Percentiles rank a stretch among this genome's conserved stretches.
Evolutionary conservation across 1,140 invertebrate species (phyloP).

Genomic region (Bombus sylvicola): DNA sequence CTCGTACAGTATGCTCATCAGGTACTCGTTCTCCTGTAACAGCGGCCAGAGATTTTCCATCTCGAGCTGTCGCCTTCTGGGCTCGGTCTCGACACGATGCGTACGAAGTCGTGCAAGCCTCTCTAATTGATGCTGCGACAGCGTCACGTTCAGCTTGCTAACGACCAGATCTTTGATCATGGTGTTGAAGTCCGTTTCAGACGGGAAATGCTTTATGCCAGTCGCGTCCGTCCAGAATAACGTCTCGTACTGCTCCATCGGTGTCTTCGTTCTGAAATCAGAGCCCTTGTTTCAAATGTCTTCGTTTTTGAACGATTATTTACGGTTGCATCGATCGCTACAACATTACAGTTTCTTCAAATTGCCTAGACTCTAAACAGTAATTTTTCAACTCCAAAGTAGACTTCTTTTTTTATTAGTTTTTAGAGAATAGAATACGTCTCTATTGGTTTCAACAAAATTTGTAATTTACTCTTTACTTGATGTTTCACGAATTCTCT

Average conservation of each 20-base stretch:
- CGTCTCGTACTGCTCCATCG: conserved; percentile 73
- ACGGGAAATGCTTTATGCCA: conserved; percentile 82
- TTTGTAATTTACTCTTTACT: too few species aligned
- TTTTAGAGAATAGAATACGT: too few species aligned
- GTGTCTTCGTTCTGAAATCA: conserved; percentile 58
- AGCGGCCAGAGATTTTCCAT: conserved; percentile 86
- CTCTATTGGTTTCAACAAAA: too few species aligned
- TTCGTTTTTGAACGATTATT: not conserved
- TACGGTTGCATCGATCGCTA: not conserved
- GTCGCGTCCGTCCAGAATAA: conserved; percentile 81
- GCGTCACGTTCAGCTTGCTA: conserved; percentile 83
- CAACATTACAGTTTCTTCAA: too few species aligned
- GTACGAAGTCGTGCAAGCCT: conserved; percentile 80
- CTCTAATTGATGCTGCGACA: conserved; percentile 80
- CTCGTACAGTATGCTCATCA: conserved; percentile 84
- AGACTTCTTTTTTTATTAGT: too few species aligned
- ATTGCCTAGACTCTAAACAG: too few species aligned
- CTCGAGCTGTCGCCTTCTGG: conserved; percentile 80
- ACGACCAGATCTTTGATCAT: conserved; percentile 83
- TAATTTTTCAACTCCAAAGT: too few species aligned
- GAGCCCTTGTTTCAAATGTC: not conserved
- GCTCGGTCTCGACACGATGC: conserved; percentile 78
- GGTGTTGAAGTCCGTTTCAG: conserved; percentile 82
- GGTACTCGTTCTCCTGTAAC: conserved; percentile 87
- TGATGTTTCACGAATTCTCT: too few species aligned